Evolutionary conservation across 2,113 vertebrate species (phyloP), one percentile per base, ranked within the genome.

Genomic region (Cyanoliseus patagonus): DNA sequence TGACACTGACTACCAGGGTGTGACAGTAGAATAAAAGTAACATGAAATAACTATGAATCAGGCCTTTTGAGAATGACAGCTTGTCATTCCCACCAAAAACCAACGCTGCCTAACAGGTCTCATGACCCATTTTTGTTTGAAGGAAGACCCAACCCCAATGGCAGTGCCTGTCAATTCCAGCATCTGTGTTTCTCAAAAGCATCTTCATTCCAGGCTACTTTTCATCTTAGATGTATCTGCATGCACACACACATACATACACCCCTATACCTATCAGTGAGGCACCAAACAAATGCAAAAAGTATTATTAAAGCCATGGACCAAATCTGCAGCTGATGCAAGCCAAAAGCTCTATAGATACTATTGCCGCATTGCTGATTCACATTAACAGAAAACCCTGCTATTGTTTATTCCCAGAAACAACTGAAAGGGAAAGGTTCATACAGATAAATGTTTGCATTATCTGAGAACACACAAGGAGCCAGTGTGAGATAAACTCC

Each of bases 371-470:
- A 39, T 10, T 75, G 47, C 62, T 85, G 37, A 70, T 57, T 66
- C 39, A 49, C 8, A 14, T 41, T 24, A 75, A 47, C 57, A 82
- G 35, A 69, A 64, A 57, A 87, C 39, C 18, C 47, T 69, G 25
- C 33, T 75, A 44, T 8, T 73, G 72, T 42, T 86, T 68, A 75
- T 63, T 86, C 22, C 35, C 68, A 90, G 62, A 67, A 86, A 77
- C 33, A 92, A 46, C 18, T 83, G 46, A 76, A 81, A 91, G 33
- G 62, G 57, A 88, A 91, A 78, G 5, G 1, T 61, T 88, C 42
- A 17, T 37, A 44, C 0, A 61, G 41, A 70, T 17, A 64, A 94
- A 42, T 0, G 0, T 75, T 61, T n/a, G 47, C 18, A 86, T 35
- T 86, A 61, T 61, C 61, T 68, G 76, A 47, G 83, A 86, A 86